Evolutionary conservation across 2,797 vertebrate genomes (phyloP).

Genomic region (Threskiornis aethiopicus): DNA sequence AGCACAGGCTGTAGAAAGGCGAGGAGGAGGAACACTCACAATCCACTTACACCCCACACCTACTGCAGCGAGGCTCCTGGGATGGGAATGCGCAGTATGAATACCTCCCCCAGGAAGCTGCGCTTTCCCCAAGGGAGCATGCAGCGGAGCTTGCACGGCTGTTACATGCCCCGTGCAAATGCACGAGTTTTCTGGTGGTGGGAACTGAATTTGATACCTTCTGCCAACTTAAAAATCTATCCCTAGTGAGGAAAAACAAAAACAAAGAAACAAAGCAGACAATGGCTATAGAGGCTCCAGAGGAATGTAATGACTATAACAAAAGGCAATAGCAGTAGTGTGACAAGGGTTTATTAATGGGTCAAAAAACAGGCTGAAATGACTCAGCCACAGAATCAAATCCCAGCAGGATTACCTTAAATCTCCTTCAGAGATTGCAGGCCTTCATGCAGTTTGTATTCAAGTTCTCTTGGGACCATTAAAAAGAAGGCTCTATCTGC

Average conservation of each 20-base stretch:
- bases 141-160: background rate
- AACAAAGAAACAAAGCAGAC: background rate
- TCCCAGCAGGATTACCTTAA: background rate
- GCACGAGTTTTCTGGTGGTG: background rate
- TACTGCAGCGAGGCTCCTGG: background rate
- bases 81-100: accelerated
- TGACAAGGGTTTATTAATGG: background rate
- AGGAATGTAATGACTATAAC: background rate
- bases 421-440: background rate
- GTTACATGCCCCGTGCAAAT: accelerated
- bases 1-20: background rate
- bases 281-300: background rate
- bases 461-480: background rate
- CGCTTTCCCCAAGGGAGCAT: background rate
- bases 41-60: background rate
- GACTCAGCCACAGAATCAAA: background rate
- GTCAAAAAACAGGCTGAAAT: background rate
- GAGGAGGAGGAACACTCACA: background rate
- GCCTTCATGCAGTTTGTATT: background rate
- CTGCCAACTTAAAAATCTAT: background rate
- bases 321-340: background rate
- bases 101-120: background rate
- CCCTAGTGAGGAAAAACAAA: slow-evolving; percentile 1
- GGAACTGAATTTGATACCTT: background rate
- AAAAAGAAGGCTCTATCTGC: background rate